Base-by-base conservation (phyloP, 2,797 vertebrate species). In the Spizella passerina region DNA sequence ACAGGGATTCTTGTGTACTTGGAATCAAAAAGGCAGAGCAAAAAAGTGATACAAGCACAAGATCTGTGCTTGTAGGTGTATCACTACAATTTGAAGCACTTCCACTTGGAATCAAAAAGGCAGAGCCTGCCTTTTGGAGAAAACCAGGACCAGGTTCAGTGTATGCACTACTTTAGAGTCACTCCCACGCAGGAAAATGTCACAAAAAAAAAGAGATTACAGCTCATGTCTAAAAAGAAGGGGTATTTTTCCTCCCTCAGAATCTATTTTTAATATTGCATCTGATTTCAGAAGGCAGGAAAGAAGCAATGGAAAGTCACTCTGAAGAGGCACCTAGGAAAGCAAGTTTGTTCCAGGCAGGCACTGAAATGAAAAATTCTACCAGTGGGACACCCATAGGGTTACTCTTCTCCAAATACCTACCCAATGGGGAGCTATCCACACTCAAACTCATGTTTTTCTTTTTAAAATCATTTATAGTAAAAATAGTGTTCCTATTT, bases 261-360 rank as follows among this genome's bases (percentile, higher is more conserved):
- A 80, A 75, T 72, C 93, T 92, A 87, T 96, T 92, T 95, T 94
- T 94, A 93, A 59, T 65, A 76, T 7, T 76, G 44, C 61, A 59
- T 38, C 55, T 92, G 53, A 93, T 80, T 92, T 85, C 82, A 90
- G 66, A 86, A 86, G 46, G 64, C 71, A 91, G 29, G 30, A 82
- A 90, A 76, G 49, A 91, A 10, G 38, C 30, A n/a, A 30, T 4
- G 27, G 39, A 90, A 88, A 86, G 60, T 57, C 46, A 47, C 44
- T 80, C 66, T 43, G 23, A 76, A 77, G 52, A 64, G 34, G n/a
- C 8, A 16, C 38, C 34, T 49, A 65, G 14, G n/a, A 91, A 65
- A 71, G 64, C n/a, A 77, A 29, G 12, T 71, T 59, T 55, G 22
- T 23, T 60, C 14, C 41, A 82, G 39, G 49, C 27, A 76, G 27